These are phyloP conservation scores for Drosophila paucipuncta DNA, from an alignment of 2,888 invertebrate genomes.

Conservation along the genomic window DNA sequence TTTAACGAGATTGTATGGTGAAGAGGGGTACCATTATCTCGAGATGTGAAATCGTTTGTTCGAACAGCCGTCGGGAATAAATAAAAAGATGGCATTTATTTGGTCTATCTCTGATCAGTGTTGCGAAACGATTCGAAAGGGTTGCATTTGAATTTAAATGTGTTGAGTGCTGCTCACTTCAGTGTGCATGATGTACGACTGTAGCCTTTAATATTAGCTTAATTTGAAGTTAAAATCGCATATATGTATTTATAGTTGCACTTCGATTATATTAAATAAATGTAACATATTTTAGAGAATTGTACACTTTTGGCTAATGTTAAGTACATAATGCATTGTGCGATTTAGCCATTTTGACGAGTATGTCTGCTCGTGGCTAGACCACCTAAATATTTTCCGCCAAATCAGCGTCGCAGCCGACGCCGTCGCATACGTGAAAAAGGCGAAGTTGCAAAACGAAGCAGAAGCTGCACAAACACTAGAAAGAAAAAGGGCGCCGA, in stretches of 20 bases:
- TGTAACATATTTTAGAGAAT: background rate
- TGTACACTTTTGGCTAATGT: background rate
- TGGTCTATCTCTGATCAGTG: constrained; percentile 24
- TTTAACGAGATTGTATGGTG: background rate
- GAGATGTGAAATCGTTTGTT: background rate
- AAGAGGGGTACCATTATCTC: background rate
- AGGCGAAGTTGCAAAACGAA: constrained; percentile 67
- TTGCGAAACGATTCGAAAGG: constrained; percentile 3
- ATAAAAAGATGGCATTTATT: background rate
- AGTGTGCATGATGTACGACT: constrained; percentile 13
- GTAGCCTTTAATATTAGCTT: background rate
- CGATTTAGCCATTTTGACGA: constrained; percentile 43
- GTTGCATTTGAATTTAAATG: constrained; percentile 21
- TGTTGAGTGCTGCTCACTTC: background rate
- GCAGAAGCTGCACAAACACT: constrained; percentile 54
- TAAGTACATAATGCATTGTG: background rate
- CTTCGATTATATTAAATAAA: background rate
- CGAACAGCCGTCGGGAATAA: background rate
- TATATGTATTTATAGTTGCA: background rate
- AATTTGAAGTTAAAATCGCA: too few relatives aligned
- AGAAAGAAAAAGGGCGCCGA: constrained; percentile 47
- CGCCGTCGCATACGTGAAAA: constrained; percentile 67
- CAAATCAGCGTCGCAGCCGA: constrained; percentile 70
- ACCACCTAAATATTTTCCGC: constrained; percentile 63
- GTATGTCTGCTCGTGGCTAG: constrained; percentile 19